Percentiles rank a stretch among this genome's conserved stretches.
Evolutionary conservation across 2,888 invertebrate genomes (phyloP).

Genomic region (Nipponacmea schrenckii): DNA sequence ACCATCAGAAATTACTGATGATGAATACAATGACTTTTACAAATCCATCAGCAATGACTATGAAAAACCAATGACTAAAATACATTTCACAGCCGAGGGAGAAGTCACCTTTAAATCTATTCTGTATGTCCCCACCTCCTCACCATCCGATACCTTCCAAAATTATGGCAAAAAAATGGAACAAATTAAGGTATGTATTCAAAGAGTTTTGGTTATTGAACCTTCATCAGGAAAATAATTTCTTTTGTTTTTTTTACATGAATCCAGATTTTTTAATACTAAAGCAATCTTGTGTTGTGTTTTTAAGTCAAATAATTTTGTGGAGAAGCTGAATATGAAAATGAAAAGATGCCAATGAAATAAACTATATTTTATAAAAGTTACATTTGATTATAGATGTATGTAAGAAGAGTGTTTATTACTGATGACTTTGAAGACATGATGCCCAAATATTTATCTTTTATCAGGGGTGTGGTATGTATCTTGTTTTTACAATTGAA

Average conservation of each 20-base stretch:
- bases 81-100: constrained; percentile 98
- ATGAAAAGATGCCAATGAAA: too few relatives aligned
- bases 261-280: not conserved
- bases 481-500: not conserved
- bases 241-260: not conserved
- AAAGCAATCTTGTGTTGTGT: too few relatives aligned
- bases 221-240: not conserved
- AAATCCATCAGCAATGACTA: constrained; percentile 91
- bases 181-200: constrained; percentile 80
- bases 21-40: constrained; percentile 95
- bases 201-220: not conserved
- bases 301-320: too few relatives aligned
- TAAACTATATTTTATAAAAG: too few relatives aligned
- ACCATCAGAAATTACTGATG: constrained; percentile 82
- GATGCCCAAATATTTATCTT: constrained; percentile 97
- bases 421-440: constrained; percentile 99
- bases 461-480: constrained; percentile 88
- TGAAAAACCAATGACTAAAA: constrained; percentile 84
- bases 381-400: constrained; percentile 73
- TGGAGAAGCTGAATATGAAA: too few relatives aligned
- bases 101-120: constrained; percentile 99
- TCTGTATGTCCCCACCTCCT: constrained; percentile 89
- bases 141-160: constrained; percentile 93
- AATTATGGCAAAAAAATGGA: constrained; percentile 94
- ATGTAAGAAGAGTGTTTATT: constrained; percentile 97